phyloP scores from a whole-genome alignment of 1,140 invertebrate species.

The Anthonomus grandis region DNA sequence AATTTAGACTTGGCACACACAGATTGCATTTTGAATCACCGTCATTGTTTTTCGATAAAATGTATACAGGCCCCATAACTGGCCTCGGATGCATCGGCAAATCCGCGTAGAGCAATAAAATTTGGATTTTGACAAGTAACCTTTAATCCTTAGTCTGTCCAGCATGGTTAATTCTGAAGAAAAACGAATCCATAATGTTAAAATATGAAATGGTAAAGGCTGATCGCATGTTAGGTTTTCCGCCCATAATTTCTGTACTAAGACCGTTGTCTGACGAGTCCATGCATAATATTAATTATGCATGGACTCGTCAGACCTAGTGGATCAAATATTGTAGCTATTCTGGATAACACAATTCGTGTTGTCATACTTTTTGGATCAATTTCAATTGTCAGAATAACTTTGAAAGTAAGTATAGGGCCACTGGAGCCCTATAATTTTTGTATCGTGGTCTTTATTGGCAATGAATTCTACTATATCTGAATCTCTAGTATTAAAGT shows the following conservation, averaged over 20 bases:
- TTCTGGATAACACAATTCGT: slow-evolving; percentile 26
- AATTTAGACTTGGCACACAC: slow-evolving; percentile 33
- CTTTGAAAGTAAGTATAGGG: too few relatives aligned
- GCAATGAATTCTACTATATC: slow-evolving; percentile 36
- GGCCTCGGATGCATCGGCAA: slow-evolving; percentile 37
- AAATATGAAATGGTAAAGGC: slow-evolving; percentile 30
- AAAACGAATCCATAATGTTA: slow-evolving; percentile 6
- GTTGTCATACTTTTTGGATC: slow-evolving; percentile 14
- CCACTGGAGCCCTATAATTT: too few relatives aligned
- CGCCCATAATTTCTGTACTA: slow-evolving; percentile 43
- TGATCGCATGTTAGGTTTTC: slow-evolving; percentile 44
- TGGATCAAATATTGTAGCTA: slow-evolving; percentile 35
- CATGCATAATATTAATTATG: too few relatives aligned
- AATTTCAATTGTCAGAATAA: too few relatives aligned
- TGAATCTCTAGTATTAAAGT: slow-evolving; percentile 31
- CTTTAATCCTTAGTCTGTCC: too few relatives aligned
- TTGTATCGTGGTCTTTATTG: slow-evolving; percentile 42
- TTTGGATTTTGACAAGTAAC: too few relatives aligned
- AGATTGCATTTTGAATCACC: slow-evolving; percentile 1
- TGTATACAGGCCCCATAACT: slow-evolving; percentile 33
- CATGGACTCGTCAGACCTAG: slow-evolving; percentile 37
- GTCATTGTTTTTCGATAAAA: slow-evolving; percentile 29
- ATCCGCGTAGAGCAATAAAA: too few relatives aligned
- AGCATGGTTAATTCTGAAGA: too few relatives aligned
- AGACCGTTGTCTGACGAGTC: slow-evolving; percentile 38